These are phyloP conservation scores for Electrona antarctica DNA, from an alignment of 2,113 vertebrate genomes.

Conservation along the genomic window DNA sequence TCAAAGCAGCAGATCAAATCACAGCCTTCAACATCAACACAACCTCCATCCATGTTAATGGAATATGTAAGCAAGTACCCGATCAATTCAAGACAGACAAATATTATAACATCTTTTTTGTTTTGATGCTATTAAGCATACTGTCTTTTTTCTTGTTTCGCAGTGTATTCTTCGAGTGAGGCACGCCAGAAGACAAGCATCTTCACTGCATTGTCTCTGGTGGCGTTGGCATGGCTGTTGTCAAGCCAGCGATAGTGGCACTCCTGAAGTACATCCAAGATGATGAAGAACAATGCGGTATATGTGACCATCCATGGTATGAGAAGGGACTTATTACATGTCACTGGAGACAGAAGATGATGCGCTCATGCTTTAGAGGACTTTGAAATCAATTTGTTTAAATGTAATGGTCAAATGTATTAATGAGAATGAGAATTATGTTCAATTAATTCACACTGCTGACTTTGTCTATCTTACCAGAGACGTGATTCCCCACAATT, in stretches of 20 bases:
- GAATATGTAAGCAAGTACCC: constrained; percentile 32
- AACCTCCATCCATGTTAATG: constrained; percentile 34
- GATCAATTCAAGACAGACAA: neutral
- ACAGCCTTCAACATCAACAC: constrained; percentile 41
- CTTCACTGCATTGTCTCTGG: constrained; percentile 36
- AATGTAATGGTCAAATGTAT: too few relatives aligned
- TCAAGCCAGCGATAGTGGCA: constrained; percentile 17
- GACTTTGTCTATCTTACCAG: too few relatives aligned
- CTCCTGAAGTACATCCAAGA: neutral
- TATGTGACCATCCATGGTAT: neutral
- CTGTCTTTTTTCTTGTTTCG: neutral
- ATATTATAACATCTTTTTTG: neutral
- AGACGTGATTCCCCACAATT: too few relatives aligned
- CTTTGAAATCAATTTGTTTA: neutral
- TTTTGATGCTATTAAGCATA: neutral
- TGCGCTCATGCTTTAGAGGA: neutral
- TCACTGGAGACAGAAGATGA: neutral
- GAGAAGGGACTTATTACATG: neutral
- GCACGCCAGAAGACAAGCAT: constrained; percentile 37
- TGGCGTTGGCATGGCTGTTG: constrained; percentile 40
- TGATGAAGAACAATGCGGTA: neutral
- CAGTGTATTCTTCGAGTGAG: constrained; percentile 28
- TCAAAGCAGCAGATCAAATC: constrained; percentile 22
- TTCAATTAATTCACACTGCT: too few relatives aligned
- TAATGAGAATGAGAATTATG: too few relatives aligned